Percentiles rank a stretch among this genome's conserved stretches.
Evolutionary conservation across 2,113 vertebrate species (phyloP).

Genomic region (Oreochromis tanganicae): DNA sequence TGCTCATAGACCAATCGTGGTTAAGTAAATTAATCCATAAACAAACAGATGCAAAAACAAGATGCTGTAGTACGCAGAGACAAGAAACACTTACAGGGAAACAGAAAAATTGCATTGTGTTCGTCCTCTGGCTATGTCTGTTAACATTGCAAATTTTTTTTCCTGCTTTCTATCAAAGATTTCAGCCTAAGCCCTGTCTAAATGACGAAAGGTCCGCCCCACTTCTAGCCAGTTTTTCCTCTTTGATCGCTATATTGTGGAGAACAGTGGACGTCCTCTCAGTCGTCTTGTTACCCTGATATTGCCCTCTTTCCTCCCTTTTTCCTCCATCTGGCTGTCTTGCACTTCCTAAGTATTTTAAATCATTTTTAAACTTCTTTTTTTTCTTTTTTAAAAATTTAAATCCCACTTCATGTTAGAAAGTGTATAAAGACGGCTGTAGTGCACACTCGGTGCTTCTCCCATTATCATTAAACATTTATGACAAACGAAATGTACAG

Average conservation of each 20-base stretch:
- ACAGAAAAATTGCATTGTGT: not conserved
- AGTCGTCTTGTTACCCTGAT: not conserved
- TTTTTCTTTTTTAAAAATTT: not conserved
- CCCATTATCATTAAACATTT: not conserved
- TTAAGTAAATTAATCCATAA: not conserved
- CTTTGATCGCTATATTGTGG: not conserved
- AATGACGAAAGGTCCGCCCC: not conserved
- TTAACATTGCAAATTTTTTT: conserved; percentile 26
- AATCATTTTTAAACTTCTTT: not conserved
- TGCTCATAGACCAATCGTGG: not conserved
- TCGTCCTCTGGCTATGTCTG: conserved; percentile 12
- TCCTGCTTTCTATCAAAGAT: not conserved
- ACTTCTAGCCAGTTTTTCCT: not conserved
- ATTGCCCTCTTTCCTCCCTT: not conserved
- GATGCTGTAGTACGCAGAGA: not conserved
- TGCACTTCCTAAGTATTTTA: not conserved
- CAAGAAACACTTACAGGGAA: not conserved
- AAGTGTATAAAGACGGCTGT: not conserved
- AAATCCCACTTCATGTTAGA: not conserved
- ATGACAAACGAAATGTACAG: not conserved
- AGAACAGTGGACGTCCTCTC: not conserved
- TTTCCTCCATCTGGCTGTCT: not conserved
- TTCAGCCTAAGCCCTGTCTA: not conserved
- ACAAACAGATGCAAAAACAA: not conserved
- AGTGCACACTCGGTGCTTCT: not conserved